Conservation (phyloP, 1,140 invertebrate genomes). For the Kradibia gibbosae region DNA sequence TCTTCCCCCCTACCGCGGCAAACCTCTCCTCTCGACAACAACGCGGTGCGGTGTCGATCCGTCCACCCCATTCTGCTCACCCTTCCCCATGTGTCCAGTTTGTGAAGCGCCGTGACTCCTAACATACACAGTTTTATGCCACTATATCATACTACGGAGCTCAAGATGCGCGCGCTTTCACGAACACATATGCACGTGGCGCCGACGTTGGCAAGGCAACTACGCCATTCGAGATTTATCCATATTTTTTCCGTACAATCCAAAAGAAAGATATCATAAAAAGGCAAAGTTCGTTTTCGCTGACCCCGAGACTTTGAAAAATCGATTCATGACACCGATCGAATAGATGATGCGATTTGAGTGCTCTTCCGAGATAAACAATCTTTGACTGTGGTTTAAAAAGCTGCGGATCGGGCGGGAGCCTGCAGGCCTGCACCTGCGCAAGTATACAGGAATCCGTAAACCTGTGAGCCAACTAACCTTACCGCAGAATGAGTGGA, state of each 20-base stretch:
- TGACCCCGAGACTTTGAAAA: no score
- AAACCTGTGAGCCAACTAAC: conserved; percentile 14
- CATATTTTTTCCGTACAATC: neutral
- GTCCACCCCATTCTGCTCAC: no score
- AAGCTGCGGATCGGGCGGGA: neutral
- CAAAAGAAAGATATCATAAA: no score
- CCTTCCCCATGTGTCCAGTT: conserved; percentile 7
- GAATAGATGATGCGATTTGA: neutral
- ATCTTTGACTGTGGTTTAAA: neutral
- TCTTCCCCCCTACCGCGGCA: no score
- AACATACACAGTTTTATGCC: conserved; percentile 24
- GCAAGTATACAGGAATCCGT: neutral
- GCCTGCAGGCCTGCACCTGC: neutral
- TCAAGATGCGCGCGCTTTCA: conserved; percentile 43
- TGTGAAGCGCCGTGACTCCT: conserved; percentile 24
- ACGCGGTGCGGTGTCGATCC: no score
- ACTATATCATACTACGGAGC: conserved; percentile 8
- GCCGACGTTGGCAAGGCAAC: conserved; percentile 67
- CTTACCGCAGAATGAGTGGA: conserved; percentile 5
- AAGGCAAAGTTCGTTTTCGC: no score
- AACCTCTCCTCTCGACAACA: no score
- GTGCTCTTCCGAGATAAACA: no score
- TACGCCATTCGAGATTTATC: conserved; percentile 60
- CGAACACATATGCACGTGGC: conserved; percentile 67
- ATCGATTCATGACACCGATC: neutral